Percentiles rank a stretch among this genome's conserved stretches.
These are phyloP conservation scores for Dromococcyx pavoninus DNA, from an alignment of 2,797 vertebrate species.

Conservation along the genomic window DNA sequence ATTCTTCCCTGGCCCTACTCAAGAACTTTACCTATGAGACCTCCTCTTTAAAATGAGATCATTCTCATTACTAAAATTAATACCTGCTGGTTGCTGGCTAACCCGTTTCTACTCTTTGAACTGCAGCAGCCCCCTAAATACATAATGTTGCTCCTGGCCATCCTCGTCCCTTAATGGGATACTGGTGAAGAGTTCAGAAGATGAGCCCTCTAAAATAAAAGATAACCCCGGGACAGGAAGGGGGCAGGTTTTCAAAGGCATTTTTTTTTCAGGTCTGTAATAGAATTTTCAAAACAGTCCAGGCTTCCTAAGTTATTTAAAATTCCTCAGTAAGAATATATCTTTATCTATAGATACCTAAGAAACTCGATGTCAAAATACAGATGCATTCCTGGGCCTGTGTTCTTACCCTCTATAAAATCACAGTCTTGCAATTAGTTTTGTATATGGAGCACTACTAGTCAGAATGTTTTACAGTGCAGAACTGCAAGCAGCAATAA, in stretches of 20 bases:
- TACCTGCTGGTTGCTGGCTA: neutral
- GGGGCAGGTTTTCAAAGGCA: neutral
- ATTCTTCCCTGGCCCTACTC: neutral
- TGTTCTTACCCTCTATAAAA: neutral
- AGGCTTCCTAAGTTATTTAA: neutral
- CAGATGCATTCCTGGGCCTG: neutral
- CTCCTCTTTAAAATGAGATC: constrained; percentile 18
- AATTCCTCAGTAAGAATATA: neutral
- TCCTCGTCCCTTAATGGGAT: neutral
- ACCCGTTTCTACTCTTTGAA: neutral
- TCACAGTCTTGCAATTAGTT: neutral
- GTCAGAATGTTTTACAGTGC: neutral
- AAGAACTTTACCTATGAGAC: neutral
- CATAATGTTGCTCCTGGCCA: neutral
- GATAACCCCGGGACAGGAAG: neutral
- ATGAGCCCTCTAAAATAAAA: neutral
- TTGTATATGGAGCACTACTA: neutral
- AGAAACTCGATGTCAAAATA: neutral
- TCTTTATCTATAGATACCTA: neutral
- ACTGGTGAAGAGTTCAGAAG: neutral
- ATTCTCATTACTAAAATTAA: constrained; percentile 37
- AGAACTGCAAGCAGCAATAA: neutral
- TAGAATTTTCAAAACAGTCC: neutral
- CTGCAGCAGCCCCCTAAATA: neutral
- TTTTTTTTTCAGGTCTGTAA: neutral